A percentile compares a stretch with the other conserved stretches of the same genome.
Conservation (phyloP, 1,140 invertebrate genomes). For the Bicyclus anynana region DNA sequence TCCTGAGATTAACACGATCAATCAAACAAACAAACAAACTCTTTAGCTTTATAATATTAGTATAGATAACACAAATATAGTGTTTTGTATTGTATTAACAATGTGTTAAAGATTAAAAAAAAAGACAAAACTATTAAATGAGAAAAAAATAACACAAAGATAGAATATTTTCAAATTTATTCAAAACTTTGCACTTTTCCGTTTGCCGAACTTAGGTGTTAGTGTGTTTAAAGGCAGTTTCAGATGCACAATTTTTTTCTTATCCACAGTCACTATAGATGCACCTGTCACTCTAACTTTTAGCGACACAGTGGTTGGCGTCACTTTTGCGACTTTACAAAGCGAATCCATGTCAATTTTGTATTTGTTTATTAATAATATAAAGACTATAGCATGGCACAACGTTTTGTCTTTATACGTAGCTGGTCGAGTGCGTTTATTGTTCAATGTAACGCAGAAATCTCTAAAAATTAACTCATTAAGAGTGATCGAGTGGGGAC, state of each 20-base stretch:
- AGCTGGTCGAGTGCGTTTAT: conserved; percentile 37
- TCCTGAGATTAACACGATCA: too few species aligned
- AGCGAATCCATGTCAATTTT: conserved; percentile 47
- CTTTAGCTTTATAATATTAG: too few species aligned
- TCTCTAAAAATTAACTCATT: conserved; percentile 46
- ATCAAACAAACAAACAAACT: too few species aligned
- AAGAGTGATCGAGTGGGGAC: conserved; percentile 40
- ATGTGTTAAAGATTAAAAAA: too few species aligned
- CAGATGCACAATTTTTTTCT: conserved; percentile 45
- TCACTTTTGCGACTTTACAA: conserved; percentile 41
- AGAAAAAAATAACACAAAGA: background rate
- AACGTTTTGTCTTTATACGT: conserved; percentile 57
- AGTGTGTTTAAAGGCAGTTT: conserved; percentile 47
- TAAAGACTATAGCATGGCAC: conserved; percentile 54
- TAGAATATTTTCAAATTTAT: too few species aligned
- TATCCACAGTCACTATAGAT: conserved; percentile 30
- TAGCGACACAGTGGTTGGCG: conserved; percentile 28
- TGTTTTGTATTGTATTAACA: too few species aligned
- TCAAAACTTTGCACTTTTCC: conserved; percentile 52
- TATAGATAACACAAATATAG: too few species aligned
- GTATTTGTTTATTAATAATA: conserved; percentile 53
- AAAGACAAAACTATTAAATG: too few species aligned
- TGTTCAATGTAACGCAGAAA: conserved; percentile 36
- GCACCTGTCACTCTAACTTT: conserved; percentile 52
- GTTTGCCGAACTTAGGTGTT: conserved; percentile 35